These are phyloP conservation scores for Portunus trituberculatus DNA, from an alignment of 1,140 invertebrate species.

Conservation along the genomic window DNA sequence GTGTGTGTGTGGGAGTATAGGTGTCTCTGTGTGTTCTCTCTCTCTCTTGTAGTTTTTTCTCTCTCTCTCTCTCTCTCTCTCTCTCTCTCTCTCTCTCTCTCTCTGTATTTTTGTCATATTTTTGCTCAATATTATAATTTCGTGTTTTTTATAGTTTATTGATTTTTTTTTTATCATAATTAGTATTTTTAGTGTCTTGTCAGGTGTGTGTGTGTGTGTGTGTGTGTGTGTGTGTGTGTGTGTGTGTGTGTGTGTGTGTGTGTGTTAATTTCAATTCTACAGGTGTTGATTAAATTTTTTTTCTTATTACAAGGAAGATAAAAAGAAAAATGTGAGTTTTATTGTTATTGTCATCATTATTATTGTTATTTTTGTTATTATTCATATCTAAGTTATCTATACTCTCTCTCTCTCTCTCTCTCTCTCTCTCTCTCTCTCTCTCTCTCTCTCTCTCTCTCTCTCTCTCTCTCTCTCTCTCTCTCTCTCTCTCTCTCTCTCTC, in stretches of 20 bases:
- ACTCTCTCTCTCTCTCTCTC: not conserved
- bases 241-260: not conserved
- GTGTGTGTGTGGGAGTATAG: not conserved
- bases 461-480: constrained; percentile 50
- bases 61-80: not conserved
- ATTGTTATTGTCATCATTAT: not conserved
- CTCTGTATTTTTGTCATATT: no score
- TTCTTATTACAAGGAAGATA: no score
- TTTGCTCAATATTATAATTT: no score
- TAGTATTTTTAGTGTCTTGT: no score
- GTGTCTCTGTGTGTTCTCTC: not conserved
- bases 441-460: not conserved
- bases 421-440: not conserved
- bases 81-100: no score
- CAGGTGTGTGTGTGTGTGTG: not conserved
- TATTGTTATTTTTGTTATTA: not conserved
- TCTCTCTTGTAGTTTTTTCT: not conserved
- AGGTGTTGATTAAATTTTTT: no score
- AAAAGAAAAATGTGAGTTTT: not conserved
- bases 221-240: not conserved
- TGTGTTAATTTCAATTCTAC: no score
- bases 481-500: constrained; percentile 38
- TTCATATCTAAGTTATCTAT: not conserved
- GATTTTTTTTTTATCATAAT: no score
- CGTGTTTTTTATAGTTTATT: no score